Evolutionary conservation across 2,888 invertebrate species (phyloP), one percentile per base, ranked within the genome.

Genomic region (Orthosia incerta): DNA sequence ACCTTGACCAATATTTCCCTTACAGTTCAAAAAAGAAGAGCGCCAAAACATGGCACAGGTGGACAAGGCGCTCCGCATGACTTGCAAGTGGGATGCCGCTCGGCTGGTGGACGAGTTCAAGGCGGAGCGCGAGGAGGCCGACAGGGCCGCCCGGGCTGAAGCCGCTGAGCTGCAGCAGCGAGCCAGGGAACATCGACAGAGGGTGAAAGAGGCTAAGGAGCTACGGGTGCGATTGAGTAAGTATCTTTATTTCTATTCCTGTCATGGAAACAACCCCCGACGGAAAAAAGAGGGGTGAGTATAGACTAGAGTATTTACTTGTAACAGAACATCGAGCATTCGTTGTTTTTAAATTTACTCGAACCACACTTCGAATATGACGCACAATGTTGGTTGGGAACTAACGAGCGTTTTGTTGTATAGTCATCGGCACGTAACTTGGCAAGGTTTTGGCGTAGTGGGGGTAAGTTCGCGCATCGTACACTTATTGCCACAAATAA

Each of bases 11-110:
- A 59, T 31, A 59, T 57, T 11, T 20, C 4, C 20, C 1, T 13
- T 50, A 3, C 87, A 97, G 95, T 99, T 98, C 91, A 99, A 99
- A 90, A 98, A 98, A 87, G 99, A 99, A 93, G 99, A 99, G 90
- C 97, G 97, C 89, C 92, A 97, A 1, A 98, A 98, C 94, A 94
- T 97, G n/a, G 93, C 94, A 4, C 96, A 98, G 73, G 97, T 99
- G 7, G 98, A 98, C 90, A 98, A 97, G 88, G 98, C 98, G 0
- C 91, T 99, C 3, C 96, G 97, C 16, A 97, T 97, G 81, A 97
- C 97, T 0, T 97, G 97, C 53, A 96, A 97, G 39, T 98, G 98
- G 94, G 97, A 98, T 93, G 92, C 92, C n/a, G 63, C 72, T 3
- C 82, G 88, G 0, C 86, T 96, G 0, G 87, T 89, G 57, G 86